A percentile compares a stretch with the other conserved stretches of the same genome.
phyloP scores from a whole-genome alignment of 2,113 vertebrate species.

The Nesoenas mayeri region DNA sequence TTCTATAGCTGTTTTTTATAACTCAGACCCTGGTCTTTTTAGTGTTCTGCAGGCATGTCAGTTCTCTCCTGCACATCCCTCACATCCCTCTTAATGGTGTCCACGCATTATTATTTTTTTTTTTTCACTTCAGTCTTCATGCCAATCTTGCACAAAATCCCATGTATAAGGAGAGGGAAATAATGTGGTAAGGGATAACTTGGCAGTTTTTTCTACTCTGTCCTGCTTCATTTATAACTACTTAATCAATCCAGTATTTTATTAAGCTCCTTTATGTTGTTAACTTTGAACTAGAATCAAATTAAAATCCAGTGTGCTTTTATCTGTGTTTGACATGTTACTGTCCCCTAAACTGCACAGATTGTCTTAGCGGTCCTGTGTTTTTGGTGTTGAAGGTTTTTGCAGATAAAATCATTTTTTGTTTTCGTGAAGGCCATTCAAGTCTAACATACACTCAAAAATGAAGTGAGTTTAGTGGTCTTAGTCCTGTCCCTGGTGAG shows the following conservation, averaged over 20 bases:
- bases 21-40: neutral
- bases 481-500: neutral
- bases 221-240: neutral
- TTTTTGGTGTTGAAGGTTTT: neutral
- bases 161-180: neutral
- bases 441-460: neutral
- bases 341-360: neutral
- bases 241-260: neutral
- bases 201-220: neutral
- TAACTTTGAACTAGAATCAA: neutral
- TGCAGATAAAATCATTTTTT: neutral
- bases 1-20: neutral
- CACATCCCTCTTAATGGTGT: neutral
- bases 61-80: neutral
- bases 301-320: neutral
- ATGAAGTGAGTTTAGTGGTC: neutral
- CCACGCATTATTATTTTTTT: rapidly evolving
- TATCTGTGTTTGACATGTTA: neutral
- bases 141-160: neutral
- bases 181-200: neutral
- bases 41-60: neutral
- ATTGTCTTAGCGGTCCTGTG: neutral
- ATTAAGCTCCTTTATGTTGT: neutral
- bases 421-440: neutral
- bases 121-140: neutral